Base-by-base conservation (phyloP, 2,113 vertebrate species). In the Bostrychus sinensis region DNA sequence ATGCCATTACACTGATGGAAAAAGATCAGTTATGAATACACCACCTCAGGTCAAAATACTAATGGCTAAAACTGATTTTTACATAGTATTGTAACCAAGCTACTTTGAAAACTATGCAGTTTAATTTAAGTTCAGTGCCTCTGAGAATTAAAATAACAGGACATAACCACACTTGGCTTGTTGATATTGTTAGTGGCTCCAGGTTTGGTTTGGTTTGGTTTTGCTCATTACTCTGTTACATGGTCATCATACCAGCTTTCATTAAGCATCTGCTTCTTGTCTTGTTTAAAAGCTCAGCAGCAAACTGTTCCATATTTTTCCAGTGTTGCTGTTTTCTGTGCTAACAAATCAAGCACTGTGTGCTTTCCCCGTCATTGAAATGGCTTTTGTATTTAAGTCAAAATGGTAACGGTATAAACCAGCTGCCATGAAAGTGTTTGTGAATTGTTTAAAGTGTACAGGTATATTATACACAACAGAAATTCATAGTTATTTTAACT, bases 41-140 rank as follows among this genome's bases (percentile, higher is more conserved):
- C 72, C 75, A 51, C 72, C 77, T 87, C 83, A 89, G 88, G 88
- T 82, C 66, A 79, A 56, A 70, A 61, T 51, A 1, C 14, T 9
- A 51, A 51, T n/a, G 25, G 23, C n/a, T 34, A 8, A 34, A 78
- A 45, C 57, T 17, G 56, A 81, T 58, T 37, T 19, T 43, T 41
- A 36, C 23, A 30, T 28, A 25, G 70, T 53, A 59, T 39, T 61
- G 66, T 45, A 42, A 42, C 43, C 68, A 53, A 78, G 58, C 66
- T 76, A 81, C 59, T 84, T 82, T 63, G 59, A 54, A 45, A 81
- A 69, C 82, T 82, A 86, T 89, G 87, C 87, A 86, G 85, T 75
- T 62, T 16, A 55, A 25, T 37, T 81, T 66, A 57, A 66, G 64
- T 34, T 12, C 66, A 54, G 72, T 74, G 81, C 72, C 68, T 81